phyloP scores from a whole-genome alignment of 2,888 invertebrate genomes.

The Zaprionus bogoriensis region DNA sequence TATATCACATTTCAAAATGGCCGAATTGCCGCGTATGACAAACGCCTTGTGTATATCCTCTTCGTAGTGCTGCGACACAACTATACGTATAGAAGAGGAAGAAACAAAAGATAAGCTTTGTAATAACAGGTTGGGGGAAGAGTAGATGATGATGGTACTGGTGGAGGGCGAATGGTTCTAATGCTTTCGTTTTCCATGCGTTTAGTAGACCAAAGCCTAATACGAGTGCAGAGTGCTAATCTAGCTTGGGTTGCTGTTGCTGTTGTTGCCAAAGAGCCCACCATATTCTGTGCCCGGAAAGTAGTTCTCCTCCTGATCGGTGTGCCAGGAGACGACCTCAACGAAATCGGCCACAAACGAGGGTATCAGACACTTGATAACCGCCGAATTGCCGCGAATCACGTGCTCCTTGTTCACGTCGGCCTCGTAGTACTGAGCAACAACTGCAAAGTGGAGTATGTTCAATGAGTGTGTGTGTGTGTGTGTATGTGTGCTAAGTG shows the following conservation, averaged over 20 bases:
- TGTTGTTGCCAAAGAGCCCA: constrained; percentile 59
- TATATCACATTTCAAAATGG: constrained; percentile 93
- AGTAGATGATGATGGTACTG: constrained; percentile 16
- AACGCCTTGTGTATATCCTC: constrained; percentile 96
- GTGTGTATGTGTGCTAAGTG: constrained; percentile 6
- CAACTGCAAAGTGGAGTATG: constrained; percentile 86
- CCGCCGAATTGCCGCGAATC: constrained; percentile 93
- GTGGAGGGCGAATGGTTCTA: too few species aligned
- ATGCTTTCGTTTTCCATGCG: constrained; percentile 51
- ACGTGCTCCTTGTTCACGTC: constrained; percentile 96
- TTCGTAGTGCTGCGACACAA: constrained; percentile 95
- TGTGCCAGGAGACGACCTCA: constrained; percentile 92
- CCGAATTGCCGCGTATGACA: constrained; percentile 94
- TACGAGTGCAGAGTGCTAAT: constrained; percentile 18
- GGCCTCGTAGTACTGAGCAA: constrained; percentile 94
- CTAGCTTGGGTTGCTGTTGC: neutral
- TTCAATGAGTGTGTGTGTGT: constrained; percentile 6
- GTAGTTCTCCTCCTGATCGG: constrained; percentile 85
- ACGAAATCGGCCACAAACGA: constrained; percentile 97
- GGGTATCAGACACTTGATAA: constrained; percentile 94
- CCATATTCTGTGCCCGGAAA: constrained; percentile 83
- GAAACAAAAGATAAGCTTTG: constrained; percentile 6
- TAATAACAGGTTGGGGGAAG: constrained; percentile 28
- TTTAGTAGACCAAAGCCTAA: constrained; percentile 59
- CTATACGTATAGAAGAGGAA: constrained; percentile 83